These are phyloP conservation scores for Sinosuthora webbiana DNA, from an alignment of 2,113 vertebrate species.

Conservation along the genomic window DNA sequence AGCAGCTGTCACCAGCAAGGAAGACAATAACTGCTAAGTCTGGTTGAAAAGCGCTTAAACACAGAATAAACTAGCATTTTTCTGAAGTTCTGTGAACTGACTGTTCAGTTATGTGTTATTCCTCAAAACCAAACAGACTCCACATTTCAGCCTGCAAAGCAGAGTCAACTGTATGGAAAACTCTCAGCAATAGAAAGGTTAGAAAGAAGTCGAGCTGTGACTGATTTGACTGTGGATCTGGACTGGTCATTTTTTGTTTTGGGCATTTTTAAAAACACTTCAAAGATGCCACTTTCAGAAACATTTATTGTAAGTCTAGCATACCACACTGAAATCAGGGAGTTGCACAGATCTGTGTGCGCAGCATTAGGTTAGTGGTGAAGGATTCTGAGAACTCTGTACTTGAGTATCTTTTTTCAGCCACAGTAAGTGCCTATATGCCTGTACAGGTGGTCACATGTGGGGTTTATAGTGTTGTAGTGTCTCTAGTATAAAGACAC, in stretches of 20 bases:
- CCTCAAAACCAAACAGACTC: not conserved
- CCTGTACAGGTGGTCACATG: not conserved
- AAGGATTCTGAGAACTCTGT: not conserved
- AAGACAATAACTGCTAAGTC: not conserved
- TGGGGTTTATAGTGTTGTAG: not conserved
- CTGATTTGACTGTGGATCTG: not conserved
- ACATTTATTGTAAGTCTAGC: not conserved
- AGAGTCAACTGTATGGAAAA: not conserved
- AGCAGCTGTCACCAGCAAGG: not conserved
- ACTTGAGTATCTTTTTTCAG: not conserved
- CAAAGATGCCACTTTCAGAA: not conserved
- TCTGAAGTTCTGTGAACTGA: not conserved
- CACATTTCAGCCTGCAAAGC: not conserved
- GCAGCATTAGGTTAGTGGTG: not conserved
- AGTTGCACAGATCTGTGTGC: not conserved
- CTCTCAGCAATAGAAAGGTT: not conserved
- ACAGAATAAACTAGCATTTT: not conserved
- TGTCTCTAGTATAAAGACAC: not conserved
- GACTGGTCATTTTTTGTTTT: not conserved
- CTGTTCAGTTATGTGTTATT: not conserved
- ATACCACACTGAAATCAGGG: not conserved
- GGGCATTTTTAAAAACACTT: not conserved
- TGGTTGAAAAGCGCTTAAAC: not conserved
- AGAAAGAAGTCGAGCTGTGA: not conserved
- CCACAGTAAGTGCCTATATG: fast-evolving